phyloP scores from a whole-genome alignment of 2,797 vertebrate genomes.

The Protosalanx chinensis region DNA sequence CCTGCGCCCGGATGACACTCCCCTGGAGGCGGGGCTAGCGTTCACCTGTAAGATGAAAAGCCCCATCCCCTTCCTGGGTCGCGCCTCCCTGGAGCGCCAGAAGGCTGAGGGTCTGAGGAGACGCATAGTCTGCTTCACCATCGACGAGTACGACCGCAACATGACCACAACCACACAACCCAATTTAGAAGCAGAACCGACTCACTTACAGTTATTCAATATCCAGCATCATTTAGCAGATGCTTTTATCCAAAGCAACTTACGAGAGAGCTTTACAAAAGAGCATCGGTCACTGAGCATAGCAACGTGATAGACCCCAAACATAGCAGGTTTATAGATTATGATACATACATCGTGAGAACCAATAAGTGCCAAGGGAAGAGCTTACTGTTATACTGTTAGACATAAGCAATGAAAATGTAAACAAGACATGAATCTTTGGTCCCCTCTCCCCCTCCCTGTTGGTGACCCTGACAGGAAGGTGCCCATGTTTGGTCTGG shows the following conservation, averaged over 20 bases:
- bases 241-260: too few species aligned
- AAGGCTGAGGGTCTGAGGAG: constrained; percentile 77
- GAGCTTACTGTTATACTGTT: too few species aligned
- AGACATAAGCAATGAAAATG: too few species aligned
- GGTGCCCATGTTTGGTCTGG: constrained; percentile 90
- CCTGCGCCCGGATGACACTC: constrained; percentile 87
- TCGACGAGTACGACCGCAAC: constrained; percentile 80
- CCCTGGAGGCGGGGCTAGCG: constrained; percentile 86
- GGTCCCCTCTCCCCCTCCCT: not conserved
- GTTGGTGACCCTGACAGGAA: constrained; percentile 69
- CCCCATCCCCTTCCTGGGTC: constrained; percentile 82
- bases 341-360: too few species aligned
- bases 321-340: too few species aligned
- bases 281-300: too few species aligned
- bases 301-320: too few species aligned
- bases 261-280: too few species aligned
- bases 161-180: not conserved
- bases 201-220: too few species aligned
- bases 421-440: not conserved
- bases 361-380: too few species aligned
- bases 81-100: constrained; percentile 82
- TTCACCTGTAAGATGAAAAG: constrained; percentile 95
- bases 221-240: too few species aligned
- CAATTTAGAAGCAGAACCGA: too few species aligned
- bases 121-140: constrained; percentile 89